Conservation (phyloP, 2,888 invertebrate genomes). For the Apodemia duryi region DNA sequence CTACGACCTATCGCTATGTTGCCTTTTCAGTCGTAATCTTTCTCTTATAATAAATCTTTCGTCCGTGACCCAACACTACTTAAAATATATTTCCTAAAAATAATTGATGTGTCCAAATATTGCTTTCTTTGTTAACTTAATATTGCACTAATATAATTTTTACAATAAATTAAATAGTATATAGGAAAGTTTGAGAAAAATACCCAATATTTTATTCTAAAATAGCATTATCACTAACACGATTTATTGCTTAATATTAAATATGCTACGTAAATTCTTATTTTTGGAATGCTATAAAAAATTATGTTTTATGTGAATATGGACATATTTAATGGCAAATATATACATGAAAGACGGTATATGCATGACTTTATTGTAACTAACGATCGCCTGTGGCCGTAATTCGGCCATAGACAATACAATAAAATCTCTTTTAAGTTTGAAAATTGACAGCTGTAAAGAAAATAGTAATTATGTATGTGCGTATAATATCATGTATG, state of each 20-base stretch:
- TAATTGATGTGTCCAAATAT: slow-evolving; percentile 62
- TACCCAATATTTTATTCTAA: slow-evolving; percentile 34
- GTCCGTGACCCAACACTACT: slow-evolving; percentile 16
- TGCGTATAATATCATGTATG: too few species aligned
- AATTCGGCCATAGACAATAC: too few species aligned
- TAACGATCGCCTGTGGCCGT: too few species aligned
- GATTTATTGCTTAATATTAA: slow-evolving; percentile 63
- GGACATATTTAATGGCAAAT: slow-evolving; percentile 14
- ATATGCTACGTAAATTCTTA: slow-evolving; percentile 62
- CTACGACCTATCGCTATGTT: background rate
- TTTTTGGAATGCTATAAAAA: slow-evolving; percentile 42
- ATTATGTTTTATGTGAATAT: slow-evolving; percentile 10
- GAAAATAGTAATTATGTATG: too few species aligned
- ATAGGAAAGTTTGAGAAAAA: slow-evolving; percentile 31
- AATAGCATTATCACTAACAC: slow-evolving; percentile 65
- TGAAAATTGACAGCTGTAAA: too few species aligned
- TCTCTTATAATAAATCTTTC: slow-evolving; percentile 14
- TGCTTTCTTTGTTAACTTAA: slow-evolving; percentile 66
- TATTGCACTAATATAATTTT: slow-evolving; percentile 59
- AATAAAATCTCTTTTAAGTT: too few species aligned
- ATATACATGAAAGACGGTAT: background rate
- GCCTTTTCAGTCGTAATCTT: slow-evolving; percentile 3
- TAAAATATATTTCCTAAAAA: slow-evolving; percentile 24
- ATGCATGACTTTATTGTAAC: slow-evolving; percentile 13
- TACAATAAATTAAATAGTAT: slow-evolving; percentile 29